Percentiles rank a stretch among this genome's conserved stretches.
Conservation (phyloP, 2,888 invertebrate species). For the Eupeodes luniger region DNA sequence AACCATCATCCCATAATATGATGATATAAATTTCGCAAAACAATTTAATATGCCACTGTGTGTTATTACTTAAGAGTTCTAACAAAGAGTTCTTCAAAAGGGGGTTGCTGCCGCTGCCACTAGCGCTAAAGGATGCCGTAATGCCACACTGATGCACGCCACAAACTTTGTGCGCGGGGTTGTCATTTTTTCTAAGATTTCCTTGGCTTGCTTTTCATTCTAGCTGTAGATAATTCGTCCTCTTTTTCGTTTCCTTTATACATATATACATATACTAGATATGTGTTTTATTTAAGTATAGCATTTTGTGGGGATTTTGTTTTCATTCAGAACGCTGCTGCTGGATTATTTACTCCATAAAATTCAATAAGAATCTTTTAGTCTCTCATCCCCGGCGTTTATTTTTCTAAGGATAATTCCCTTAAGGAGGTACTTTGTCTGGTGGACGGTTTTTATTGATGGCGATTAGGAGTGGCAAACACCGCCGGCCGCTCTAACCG, state of each 20-base stretch:
- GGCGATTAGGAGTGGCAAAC: slow-evolving; percentile 61
- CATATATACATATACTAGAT: background rate
- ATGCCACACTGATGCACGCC: slow-evolving; percentile 12
- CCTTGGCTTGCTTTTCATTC: slow-evolving; percentile 48
- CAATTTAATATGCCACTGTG: slow-evolving; percentile 81
- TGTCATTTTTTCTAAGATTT: slow-evolving; percentile 66
- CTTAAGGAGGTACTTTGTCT: slow-evolving; percentile 69
- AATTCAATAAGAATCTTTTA: slow-evolving; percentile 80
- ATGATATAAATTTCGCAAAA: slow-evolving; percentile 81
- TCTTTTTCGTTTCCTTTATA: background rate
- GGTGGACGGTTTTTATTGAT: slow-evolving; percentile 72
- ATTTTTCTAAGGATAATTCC: slow-evolving; percentile 55
- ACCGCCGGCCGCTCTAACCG: no score
- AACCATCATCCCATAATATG: slow-evolving; percentile 78
- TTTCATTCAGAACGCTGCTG: slow-evolving; percentile 79
- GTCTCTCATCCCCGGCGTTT: background rate
- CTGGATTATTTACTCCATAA: slow-evolving; percentile 82
- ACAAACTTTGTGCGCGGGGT: slow-evolving; percentile 16
- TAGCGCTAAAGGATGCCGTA: background rate
- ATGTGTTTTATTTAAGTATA: slow-evolving; percentile 17
- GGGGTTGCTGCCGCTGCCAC: slow-evolving; percentile 9
- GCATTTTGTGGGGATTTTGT: slow-evolving; percentile 77
- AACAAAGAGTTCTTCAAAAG: slow-evolving; percentile 59
- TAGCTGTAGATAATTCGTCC: background rate
- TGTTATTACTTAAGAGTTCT: slow-evolving; percentile 77